Evolutionary conservation across 2,888 invertebrate genomes (phyloP), one percentile per base, ranked within the genome.

Genomic region (Coremacera marginata): DNA sequence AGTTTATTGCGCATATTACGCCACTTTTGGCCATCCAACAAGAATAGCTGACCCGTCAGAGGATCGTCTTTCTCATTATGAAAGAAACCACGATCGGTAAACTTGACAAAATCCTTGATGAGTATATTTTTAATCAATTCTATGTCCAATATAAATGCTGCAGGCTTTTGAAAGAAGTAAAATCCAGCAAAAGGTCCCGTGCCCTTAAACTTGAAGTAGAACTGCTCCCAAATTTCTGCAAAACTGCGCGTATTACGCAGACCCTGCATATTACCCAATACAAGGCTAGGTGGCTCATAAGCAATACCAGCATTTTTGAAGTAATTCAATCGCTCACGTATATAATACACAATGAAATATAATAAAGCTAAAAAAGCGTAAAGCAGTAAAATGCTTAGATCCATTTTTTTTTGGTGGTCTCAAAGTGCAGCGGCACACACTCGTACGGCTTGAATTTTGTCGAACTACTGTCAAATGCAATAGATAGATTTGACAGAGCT

Each of bases 1-100:
- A 91, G 76, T 62, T 90, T 90, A 0, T 84, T 81, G 44, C 91
- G 84, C 79, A 91, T 84, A 25, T 86, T 84, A 74, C 88, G 90
- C 91, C 89, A 89, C 75, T 84, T 84, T 1, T 77, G 77, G 44
- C 85, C 86, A 71, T 88, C 87, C 81, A 88, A 79, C 31, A 82
- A 82, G 75, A 88, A 86, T 11, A 89, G 55, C 79, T 89, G 85
- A 0, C 81, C 84, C 0, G 86, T 4, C 16, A 89, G 74, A 4
- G 88, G 88, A 79, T 89, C 89, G 37, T 82, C 82, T 57, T 57
- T 51, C n/a, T 70, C 65, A 72, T 78, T 78, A 25, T 76, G 44
- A 44, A 51, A 78, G 34, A 76, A 44, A 5, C 76, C 78, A 44
- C 75, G 75, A 31, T 78, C 75, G 22, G 60, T 5, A 25, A 78